Evolutionary conservation across 2,888 invertebrate genomes (phyloP), one percentile per base, ranked within the genome.

Genomic region (Drosophila tripunctata): DNA sequence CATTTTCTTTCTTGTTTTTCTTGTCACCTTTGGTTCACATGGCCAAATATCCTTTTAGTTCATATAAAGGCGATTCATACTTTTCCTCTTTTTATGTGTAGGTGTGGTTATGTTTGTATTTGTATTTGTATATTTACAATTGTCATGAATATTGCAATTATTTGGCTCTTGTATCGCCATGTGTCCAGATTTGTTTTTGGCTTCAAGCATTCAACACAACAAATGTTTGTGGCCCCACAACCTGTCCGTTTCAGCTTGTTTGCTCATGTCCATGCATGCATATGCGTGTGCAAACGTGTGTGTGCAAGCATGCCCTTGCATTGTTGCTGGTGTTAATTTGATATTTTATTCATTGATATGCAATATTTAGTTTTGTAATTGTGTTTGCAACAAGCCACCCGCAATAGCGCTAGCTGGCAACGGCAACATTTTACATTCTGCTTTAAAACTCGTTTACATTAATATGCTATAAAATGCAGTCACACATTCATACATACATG

Each of bases 81-180:
- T 75, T 65, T 68, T 43, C 15, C 61, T 54, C 47, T 64, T 21
- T 52, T 24, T 60, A 22, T 62, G 36, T 15, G 5, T 31, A 17
- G 24, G n/a, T 24, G 31, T 55, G 43, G 38, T 22, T 54, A 30
- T 62, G 35, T 50, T 36, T 54, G 63, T 51, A 7, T 40, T 4
- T 27, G 22, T 52, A 38, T 43, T 30, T 60, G 27, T 60, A 38
- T 48, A 63, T 55, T 75, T 75, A 64, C 72, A 80, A 86, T 69
- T 80, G 81, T 77, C 81, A 80, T 83, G 84, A 76, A 81, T 82
- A 80, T 87, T 85, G 83, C 83, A 80, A 85, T 85, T 80, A 85
- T 80, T 80, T 80, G 64, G 83, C 73, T 79, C 73, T 79, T 73
- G 73, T 75, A 45, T 78, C 50, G 67, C 82, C 62, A 65, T 65